These are phyloP conservation scores for Blastobasis adustella DNA, from an alignment of 2,888 invertebrate species.

Conservation along the genomic window DNA sequence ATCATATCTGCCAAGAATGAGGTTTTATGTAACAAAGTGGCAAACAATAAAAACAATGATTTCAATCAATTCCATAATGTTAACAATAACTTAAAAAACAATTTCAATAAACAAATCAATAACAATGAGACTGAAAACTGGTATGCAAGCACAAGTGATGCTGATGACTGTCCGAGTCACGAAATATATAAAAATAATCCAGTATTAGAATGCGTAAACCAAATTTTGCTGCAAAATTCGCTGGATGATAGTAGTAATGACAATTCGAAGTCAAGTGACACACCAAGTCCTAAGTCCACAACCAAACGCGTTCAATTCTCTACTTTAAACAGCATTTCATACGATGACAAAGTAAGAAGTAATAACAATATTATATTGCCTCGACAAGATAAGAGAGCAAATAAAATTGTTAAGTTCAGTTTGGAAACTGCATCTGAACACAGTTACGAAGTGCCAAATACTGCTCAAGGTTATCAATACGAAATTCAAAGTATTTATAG, in stretches of 20 bases:
- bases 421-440: conserved; percentile 71
- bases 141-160: conserved; percentile 87
- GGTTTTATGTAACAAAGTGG: conserved; percentile 55
- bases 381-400: conserved; percentile 59
- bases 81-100: conserved; percentile 48
- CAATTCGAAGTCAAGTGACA: conserved; percentile 63
- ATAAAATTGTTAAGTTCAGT: conserved; percentile 70
- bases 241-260: conserved; percentile 74
- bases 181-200: conserved; percentile 87
- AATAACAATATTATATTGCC: conserved; percentile 52
- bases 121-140: conserved; percentile 80
- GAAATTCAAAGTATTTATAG: conserved; percentile 81
- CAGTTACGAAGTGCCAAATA: conserved; percentile 77
- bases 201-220: conserved; percentile 90
- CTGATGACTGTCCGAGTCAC: conserved; percentile 81
- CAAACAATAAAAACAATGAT: conserved; percentile 42
- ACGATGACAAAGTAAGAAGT: conserved; percentile 60
- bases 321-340: conserved; percentile 76
- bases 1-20: conserved; percentile 62
- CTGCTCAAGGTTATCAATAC: conserved; percentile 68
- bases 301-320: conserved; percentile 78
- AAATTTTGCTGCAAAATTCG: conserved; percentile 85
- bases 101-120: conserved; percentile 31
- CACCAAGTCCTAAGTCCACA: conserved; percentile 62
- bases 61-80: conserved; percentile 45